Base-by-base conservation (phyloP, 2,113 vertebrate species). In the Menura novaehollandiae region DNA sequence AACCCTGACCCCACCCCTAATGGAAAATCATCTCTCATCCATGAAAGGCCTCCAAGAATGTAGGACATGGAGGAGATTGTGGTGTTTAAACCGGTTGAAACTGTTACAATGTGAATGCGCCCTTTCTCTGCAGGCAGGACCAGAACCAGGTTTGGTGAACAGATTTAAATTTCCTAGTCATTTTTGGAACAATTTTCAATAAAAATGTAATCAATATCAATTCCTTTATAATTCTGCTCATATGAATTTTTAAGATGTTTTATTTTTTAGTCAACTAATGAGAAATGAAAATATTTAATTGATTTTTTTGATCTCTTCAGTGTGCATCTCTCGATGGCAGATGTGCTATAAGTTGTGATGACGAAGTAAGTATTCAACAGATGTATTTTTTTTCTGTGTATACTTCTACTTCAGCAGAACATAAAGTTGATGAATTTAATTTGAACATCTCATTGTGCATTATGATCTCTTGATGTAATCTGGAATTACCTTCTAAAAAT, bases 281-380 rank as follows among this genome's bases (percentile, higher is more conserved):
- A 75, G 7, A 76, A 59, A n/a, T 74, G 4, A 81, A 58, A 73
- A 33, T 44, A 26, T n/a, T 79, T 55, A 41, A 11, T 10, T 71
- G 15, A 32, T 93, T 85, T 81, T 84, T 86, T 64, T n/a, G 1
- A 6, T 89, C 3, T 72, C 58, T 82, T 39, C 96, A 99, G 99
- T 99, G 99, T 91, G 98, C 99, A 13, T 98, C 99, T 26, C 98
- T 99, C 4, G 99, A 99, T 93, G 99, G 99, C 35, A 99, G 98
- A 80, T 99, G 99, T 96, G 99, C 99, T 81, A 99, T 99, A 96
- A 99, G 99, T 97, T 99, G 99, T 69, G 99, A 99, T 46, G 98
- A 99, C 51, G 99, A 99, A 97, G 99, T 99, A 93, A 97, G 98
- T 97, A 52, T 69, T 91, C 32, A 46, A 85, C 8, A 88, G 33